These are phyloP conservation scores for Peromyscus eremicus DNA, from an alignment of 2,797 vertebrate species.

Conservation along the genomic window DNA sequence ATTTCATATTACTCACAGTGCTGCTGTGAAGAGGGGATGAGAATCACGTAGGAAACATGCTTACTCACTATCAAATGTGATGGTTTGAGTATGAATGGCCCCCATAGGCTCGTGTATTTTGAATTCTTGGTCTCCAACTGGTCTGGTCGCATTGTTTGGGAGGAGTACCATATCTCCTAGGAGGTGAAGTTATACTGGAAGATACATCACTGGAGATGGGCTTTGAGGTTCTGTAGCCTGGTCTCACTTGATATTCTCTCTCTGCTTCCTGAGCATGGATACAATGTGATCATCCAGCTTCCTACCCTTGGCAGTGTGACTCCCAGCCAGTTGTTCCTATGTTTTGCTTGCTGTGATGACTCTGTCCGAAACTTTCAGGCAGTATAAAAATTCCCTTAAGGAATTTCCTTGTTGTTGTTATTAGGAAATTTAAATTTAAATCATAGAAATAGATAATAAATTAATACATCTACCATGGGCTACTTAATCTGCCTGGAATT, in stretches of 20 bases:
- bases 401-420: neutral
- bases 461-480: neutral
- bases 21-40: neutral
- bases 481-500: neutral
- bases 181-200: neutral
- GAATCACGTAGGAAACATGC: neutral
- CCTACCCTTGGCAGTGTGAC: neutral
- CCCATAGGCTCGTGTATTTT: neutral
- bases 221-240: neutral
- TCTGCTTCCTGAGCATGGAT: neutral
- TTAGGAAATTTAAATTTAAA: neutral
- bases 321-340: neutral
- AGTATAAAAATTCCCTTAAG: neutral
- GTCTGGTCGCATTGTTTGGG: neutral
- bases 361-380: too few relatives aligned
- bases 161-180: neutral
- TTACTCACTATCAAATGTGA: neutral
- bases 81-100: neutral
- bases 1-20: neutral
- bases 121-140: neutral
- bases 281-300: neutral
- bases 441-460: too few relatives aligned
- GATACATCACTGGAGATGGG: rapidly evolving
- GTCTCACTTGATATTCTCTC: neutral
- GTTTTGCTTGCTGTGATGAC: neutral